Percentiles rank a stretch among this genome's conserved stretches.
Evolutionary conservation across 2,113 vertebrate species (phyloP).

Genomic region (Cololabis saira): DNA sequence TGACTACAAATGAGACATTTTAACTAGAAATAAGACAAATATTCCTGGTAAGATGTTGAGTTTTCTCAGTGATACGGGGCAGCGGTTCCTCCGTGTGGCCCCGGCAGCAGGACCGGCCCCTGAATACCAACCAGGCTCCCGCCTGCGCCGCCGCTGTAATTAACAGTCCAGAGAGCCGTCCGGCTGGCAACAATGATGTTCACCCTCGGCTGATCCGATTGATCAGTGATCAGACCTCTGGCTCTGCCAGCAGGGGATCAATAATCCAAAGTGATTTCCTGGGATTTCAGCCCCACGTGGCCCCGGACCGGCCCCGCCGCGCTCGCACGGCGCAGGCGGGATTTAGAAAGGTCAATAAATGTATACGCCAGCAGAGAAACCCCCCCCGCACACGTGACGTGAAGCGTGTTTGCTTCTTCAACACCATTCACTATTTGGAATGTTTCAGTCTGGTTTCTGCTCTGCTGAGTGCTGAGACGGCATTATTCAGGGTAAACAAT

Average conservation of each 20-base stretch:
- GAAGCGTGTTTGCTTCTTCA: not conserved
- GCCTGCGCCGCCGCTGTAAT: constrained; percentile 45
- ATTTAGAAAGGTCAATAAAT: constrained; percentile 28
- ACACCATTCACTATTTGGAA: no score
- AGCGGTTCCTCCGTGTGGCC: constrained; percentile 8
- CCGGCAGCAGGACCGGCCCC: constrained; percentile 32
- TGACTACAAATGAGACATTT: no score
- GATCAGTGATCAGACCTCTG: constrained; percentile 75
- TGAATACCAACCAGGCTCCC: constrained; percentile 42
- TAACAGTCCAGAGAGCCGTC: constrained; percentile 68
- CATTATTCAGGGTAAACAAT: no score
- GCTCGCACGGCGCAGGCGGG: constrained; percentile 19
- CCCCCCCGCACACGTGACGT: not conserved
- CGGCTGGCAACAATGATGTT: constrained; percentile 54
- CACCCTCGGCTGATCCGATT: constrained; percentile 69
- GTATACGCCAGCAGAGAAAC: not conserved
- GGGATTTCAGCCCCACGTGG: constrained; percentile 55
- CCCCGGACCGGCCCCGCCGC: no score
- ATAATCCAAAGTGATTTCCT: constrained; percentile 73
- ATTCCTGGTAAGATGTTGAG: no score
- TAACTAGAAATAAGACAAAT: no score
- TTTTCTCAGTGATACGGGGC: no score
- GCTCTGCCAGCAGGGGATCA: constrained; percentile 65
- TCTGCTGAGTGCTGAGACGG: no score
- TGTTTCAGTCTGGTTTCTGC: no score